These are phyloP conservation scores for Ictidomys tridecemlineatus DNA, from an alignment of 2,113 vertebrate genomes.

Conservation along the genomic window DNA sequence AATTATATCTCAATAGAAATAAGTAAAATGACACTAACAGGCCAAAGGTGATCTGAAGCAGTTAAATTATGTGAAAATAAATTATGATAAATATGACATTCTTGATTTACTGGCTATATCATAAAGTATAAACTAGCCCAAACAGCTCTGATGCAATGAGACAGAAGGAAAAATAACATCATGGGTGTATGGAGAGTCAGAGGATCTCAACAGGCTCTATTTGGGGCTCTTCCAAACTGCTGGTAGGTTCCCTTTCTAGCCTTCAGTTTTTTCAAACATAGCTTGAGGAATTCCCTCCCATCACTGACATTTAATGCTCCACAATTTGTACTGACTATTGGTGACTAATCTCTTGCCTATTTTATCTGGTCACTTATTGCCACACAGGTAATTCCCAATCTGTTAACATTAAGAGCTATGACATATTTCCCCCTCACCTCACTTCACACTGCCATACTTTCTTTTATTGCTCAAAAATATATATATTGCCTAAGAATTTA, in stretches of 20 bases:
- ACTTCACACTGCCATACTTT: not conserved
- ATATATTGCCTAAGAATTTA: not conserved
- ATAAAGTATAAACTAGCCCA: not conserved
- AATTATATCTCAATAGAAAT: slow-evolving; percentile 11
- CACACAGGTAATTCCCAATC: not conserved
- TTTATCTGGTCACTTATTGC: not conserved
- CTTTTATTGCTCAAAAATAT: not conserved
- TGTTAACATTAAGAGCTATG: not conserved
- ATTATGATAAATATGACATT: not conserved
- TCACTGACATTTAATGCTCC: not conserved
- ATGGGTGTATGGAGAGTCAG: not conserved
- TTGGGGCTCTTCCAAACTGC: not conserved
- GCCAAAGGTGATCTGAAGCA: not conserved
- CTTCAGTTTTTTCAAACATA: not conserved
- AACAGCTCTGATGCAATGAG: not conserved
- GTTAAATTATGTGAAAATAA: not conserved
- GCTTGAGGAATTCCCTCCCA: not conserved
- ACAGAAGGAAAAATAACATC: not conserved
- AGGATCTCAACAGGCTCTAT: not conserved
- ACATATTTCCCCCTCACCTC: no score
- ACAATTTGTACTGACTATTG: not conserved
- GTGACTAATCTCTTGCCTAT: not conserved
- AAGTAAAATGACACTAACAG: not conserved
- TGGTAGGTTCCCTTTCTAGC: not conserved
- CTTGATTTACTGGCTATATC: not conserved